Percentiles rank a stretch among this genome's conserved stretches.
These are phyloP conservation scores for Hiodon alosoides DNA, from an alignment of 2,113 vertebrate genomes.

Conservation along the genomic window DNA sequence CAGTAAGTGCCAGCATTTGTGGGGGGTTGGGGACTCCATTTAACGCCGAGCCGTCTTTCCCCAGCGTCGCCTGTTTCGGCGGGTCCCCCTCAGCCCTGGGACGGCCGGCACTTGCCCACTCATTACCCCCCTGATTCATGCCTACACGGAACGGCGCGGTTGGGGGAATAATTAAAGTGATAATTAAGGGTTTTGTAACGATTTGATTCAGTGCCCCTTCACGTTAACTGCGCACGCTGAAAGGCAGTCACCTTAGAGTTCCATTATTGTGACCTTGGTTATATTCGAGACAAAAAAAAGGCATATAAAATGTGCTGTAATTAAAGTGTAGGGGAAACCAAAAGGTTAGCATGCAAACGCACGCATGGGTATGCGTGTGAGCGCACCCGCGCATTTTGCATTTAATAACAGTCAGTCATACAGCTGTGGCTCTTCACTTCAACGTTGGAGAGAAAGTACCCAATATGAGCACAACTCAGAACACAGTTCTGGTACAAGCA, in stretches of 20 bases:
- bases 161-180: conserved; percentile 70
- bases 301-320: conserved; percentile 39
- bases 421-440: conserved; percentile 11
- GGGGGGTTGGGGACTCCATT: conserved; percentile 30
- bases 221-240: conserved; percentile 48
- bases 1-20: neutral
- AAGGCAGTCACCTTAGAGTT: conserved; percentile 68
- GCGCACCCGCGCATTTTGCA: neutral
- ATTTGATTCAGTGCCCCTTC: conserved; percentile 72
- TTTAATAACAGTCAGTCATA: conserved; percentile 1
- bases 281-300: conserved; percentile 47
- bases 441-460: neutral
- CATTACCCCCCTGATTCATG: conserved; percentile 47
- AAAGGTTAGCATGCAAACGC: conserved; percentile 54
- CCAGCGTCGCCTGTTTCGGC: conserved; percentile 46
- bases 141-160: conserved; percentile 48
- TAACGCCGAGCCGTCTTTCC: conserved; percentile 24
- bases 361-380: conserved; percentile 29
- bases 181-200: conserved; percentile 75
- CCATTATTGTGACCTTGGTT: conserved; percentile 74
- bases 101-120: conserved; percentile 20
- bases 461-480: conserved; percentile 17
- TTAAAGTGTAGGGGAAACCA: conserved; percentile 60
- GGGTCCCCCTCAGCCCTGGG: conserved; percentile 40
- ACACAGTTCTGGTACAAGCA: neutral